phyloP scores from a whole-genome alignment of 1,140 invertebrate genomes.

The Heterodera schachtii region DNA sequence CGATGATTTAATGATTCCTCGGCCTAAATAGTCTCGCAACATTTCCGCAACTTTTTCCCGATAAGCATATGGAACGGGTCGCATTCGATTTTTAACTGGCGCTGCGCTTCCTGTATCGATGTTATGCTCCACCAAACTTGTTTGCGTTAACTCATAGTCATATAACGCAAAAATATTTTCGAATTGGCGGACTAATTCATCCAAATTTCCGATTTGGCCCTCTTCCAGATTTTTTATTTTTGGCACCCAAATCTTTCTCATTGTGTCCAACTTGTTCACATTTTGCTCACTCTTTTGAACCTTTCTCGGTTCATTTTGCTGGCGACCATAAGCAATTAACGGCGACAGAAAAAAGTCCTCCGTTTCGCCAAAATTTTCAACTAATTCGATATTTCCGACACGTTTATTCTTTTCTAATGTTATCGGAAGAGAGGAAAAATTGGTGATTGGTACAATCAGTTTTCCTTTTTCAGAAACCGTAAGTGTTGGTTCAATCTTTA shows the following conservation, averaged over 20 bases:
- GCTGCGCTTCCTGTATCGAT: neutral
- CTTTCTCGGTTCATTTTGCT: too few relatives aligned
- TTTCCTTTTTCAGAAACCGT: neutral
- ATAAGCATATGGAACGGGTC: constrained; percentile 3
- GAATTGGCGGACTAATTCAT: neutral
- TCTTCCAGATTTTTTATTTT: neutral
- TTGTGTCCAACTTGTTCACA: neutral
- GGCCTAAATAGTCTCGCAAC: constrained; percentile 5
- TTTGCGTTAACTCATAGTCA: constrained; percentile 1
- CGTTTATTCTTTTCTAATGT: neutral
- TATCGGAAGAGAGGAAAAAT: neutral
- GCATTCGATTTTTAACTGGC: neutral
- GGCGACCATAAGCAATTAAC: too few relatives aligned
- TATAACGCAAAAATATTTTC: neutral
- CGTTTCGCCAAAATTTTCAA: neutral
- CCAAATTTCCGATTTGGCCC: neutral
- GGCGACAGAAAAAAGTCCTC: neutral
- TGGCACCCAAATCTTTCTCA: neutral
- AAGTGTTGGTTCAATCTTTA: neutral
- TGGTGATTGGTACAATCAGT: neutral
- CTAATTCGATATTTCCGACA: neutral
- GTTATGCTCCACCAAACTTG: neutral
- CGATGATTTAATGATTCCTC: constrained; percentile 31
- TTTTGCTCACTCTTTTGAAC: neutral
- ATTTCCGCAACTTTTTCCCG: constrained; percentile 3